These are phyloP conservation scores for Odobenus rosmarus DNA, from an alignment of 2,113 vertebrate species.

Conservation along the genomic window DNA sequence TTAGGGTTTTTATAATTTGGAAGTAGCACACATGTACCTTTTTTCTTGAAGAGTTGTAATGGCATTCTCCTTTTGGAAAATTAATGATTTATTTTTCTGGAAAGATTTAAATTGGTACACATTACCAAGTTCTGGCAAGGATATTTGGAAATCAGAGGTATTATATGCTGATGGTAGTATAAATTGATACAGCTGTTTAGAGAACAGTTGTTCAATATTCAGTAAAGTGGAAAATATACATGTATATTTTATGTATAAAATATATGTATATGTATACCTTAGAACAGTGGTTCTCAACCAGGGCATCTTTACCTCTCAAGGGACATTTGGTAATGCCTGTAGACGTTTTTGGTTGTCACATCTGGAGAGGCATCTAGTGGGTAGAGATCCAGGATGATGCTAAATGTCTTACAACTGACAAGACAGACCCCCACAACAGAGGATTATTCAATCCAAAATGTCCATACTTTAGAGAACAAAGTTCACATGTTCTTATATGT, in stretches of 20 bases:
- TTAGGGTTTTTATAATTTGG: not conserved
- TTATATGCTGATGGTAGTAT: not conserved
- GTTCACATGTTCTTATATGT: not conserved
- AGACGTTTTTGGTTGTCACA: not conserved
- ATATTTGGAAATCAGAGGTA: slow-evolving; percentile 12
- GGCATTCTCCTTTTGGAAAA: slow-evolving; percentile 4
- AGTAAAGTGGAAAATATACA: not conserved
- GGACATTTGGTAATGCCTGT: not conserved
- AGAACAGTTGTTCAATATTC: not conserved
- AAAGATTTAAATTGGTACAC: not conserved
- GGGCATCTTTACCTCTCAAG: not conserved
- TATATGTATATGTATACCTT: not conserved
- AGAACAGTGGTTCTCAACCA: not conserved
- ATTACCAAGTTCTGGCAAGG: not conserved
- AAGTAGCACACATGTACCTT: not conserved
- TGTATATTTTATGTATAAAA: not conserved
- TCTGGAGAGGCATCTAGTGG: not conserved
- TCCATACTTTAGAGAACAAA: not conserved
- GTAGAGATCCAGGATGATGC: not conserved
- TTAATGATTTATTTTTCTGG: slow-evolving; percentile 41
- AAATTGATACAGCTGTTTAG: not conserved
- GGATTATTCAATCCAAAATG: not conserved
- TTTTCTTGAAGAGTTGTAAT: not conserved
- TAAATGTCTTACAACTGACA: not conserved
- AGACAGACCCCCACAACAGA: not conserved